Conservation (phyloP, 1,140 invertebrate genomes). For the Lepidurus arcticus region DNA sequence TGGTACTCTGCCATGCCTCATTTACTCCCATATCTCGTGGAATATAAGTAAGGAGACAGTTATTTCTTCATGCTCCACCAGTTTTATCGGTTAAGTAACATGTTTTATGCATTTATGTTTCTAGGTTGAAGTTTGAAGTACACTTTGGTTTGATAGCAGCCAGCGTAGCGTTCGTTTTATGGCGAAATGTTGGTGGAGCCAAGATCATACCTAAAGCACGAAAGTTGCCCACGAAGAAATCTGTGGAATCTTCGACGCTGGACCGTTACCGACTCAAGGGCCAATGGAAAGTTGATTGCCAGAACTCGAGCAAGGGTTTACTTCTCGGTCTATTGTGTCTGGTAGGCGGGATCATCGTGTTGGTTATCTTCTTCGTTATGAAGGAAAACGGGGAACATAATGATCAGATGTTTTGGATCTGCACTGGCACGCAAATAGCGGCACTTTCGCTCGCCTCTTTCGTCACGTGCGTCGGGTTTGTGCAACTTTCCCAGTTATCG, state of each 20-base stretch:
- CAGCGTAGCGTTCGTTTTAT: conserved; percentile 58
- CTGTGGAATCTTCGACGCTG: not conserved
- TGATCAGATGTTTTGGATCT: conserved; percentile 45
- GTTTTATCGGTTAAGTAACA: not conserved
- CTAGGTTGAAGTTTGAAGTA: conserved; percentile 34
- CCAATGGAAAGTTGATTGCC: conserved; percentile 48
- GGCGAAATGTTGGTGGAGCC: conserved; percentile 52
- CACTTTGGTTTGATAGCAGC: conserved; percentile 54
- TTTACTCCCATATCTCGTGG: conserved; percentile 57
- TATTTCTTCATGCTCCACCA: not conserved
- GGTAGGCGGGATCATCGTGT: conserved; percentile 55
- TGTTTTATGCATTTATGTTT: not conserved
- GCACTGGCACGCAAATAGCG: conserved; percentile 38
- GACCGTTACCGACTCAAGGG: conserved; percentile 30
- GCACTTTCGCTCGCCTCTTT: conserved; percentile 46
- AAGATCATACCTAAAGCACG: conserved; percentile 38
- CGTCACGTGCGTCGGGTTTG: conserved; percentile 44
- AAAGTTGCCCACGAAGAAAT: not conserved
- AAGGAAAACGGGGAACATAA: conserved; percentile 53
- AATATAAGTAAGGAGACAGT: conserved; percentile 50
- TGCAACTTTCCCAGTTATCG: conserved; percentile 47
- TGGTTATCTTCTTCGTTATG: conserved; percentile 59
- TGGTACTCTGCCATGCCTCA: conserved; percentile 58
- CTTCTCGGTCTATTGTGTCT: conserved; percentile 57
- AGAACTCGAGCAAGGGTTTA: conserved; percentile 55